Conservation (phyloP, 1,140 invertebrate species). For the Drosophila repletoides region DNA sequence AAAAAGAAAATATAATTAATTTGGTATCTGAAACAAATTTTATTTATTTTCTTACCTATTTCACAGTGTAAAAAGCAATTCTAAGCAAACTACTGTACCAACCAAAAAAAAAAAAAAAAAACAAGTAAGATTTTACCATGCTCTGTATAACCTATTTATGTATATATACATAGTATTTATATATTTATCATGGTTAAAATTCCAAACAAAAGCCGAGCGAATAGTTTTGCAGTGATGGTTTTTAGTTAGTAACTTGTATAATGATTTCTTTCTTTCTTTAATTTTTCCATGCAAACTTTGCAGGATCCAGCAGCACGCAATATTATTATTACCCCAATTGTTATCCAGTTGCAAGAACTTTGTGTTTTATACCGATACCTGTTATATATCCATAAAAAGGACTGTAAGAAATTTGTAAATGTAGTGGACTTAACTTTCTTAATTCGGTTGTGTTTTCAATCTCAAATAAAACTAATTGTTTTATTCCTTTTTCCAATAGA, state of each 20-base stretch:
- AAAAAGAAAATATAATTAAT: slow-evolving; percentile 4
- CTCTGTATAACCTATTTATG: neutral
- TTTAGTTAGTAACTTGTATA: slow-evolving; percentile 53
- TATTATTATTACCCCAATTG: slow-evolving; percentile 72
- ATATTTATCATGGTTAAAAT: too few species aligned
- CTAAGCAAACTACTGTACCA: slow-evolving; percentile 29
- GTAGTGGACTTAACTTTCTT: neutral
- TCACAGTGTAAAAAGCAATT: slow-evolving; percentile 60
- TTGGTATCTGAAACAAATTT: slow-evolving; percentile 32
- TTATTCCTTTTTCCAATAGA: slow-evolving; percentile 83
- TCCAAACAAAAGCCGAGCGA: slow-evolving; percentile 71
- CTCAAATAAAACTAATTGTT: neutral
- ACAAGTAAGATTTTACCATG: slow-evolving; percentile 61
- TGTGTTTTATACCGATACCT: slow-evolving; percentile 66
- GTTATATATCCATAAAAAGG: slow-evolving; percentile 58
- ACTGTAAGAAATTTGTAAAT: slow-evolving; percentile 45
- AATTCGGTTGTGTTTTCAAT: neutral
- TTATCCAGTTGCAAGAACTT: slow-evolving; percentile 61
- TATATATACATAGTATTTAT: neutral
- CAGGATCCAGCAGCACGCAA: slow-evolving; percentile 75
- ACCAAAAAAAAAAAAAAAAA: slow-evolving; percentile 47
- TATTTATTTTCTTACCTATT: slow-evolving; percentile 47
- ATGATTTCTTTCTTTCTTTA: slow-evolving; percentile 41
- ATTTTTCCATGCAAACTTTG: slow-evolving; percentile 45
- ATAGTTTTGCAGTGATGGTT: slow-evolving; percentile 1